Base-by-base conservation (phyloP, 2,113 vertebrate genomes). In the Xenopus borealis region DNA sequence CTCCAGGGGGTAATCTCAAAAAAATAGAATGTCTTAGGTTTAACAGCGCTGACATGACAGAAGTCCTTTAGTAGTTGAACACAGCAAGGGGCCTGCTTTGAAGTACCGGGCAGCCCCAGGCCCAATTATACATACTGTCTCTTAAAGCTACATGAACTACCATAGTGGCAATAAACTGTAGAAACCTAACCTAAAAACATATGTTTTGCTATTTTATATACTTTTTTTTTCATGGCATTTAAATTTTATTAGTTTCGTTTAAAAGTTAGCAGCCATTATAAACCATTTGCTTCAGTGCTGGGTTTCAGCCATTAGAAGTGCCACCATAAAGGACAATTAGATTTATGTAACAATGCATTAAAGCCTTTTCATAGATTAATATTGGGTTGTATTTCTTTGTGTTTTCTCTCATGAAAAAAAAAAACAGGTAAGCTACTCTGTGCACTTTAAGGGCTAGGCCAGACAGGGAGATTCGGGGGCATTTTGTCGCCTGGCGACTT, bases 1-100 rank as follows among this genome's bases (percentile, higher is more conserved):
- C 73, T 30, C 62, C 27, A 55, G 66, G 73, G 73, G 66, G 73
- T 69, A 63, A 69, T 69, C 66, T 44, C 62, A 53, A 17, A 61
- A 50, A 61, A 68, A 50, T 67, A 44, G 19, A 69, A 76, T 45
- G 30, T 47, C 68, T 64, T 27, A 52, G 46, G 53, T 76, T 61
- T 69, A 69, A 61, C 16, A 19, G 57, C 61, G 65, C 52, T 69
- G 66, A 75, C 65, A 75, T 40, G 58, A 75, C 58, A 44, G 45
- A 12, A 7, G 18, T 62, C 44, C 50, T 69, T 69, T 50, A 75
- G 59, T 53, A 76, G 11, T 76, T 76, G 69, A 45, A 30, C 66
- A 18, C 73, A 55, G 58, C 52, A 52, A 63, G 73, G 46, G 66
- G 73, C 62, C 63, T 12, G 16, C 65, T 76, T 69, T 76, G 65